A percentile compares a stretch with the other conserved stretches of the same genome.
These are phyloP conservation scores for Phyto melanocephala DNA, from an alignment of 2,888 invertebrate species.

Conservation along the genomic window DNA sequence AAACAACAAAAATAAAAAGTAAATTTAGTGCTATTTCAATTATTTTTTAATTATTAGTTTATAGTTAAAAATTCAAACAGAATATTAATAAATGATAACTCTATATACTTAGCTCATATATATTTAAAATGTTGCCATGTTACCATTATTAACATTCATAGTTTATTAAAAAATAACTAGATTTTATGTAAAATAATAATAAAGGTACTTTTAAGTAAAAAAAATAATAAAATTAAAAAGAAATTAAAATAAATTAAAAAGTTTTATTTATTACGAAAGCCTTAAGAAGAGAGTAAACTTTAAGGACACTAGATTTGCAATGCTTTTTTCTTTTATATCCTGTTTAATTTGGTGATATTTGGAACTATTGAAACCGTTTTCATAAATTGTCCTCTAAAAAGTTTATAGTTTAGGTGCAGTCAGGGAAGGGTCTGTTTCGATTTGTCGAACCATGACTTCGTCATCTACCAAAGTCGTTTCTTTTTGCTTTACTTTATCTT, in stretches of 20 bases:
- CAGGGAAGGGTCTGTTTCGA: no score
- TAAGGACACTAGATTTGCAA: no score
- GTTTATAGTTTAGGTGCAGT: no score
- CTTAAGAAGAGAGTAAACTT: no score
- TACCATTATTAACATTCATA: constrained; percentile 54
- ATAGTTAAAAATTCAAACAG: constrained; percentile 47
- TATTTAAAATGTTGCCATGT: constrained; percentile 60
- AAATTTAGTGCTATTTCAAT: constrained; percentile 53
- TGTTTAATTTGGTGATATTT: no score
- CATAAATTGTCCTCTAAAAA: no score
- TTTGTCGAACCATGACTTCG: no score
- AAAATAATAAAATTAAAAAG: constrained; percentile 43
- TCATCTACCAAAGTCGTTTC: no score
- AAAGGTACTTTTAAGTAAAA: constrained; percentile 42
- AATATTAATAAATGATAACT: constrained; percentile 30
- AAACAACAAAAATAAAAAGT: constrained; percentile 16
- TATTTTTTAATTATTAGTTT: constrained; percentile 48
- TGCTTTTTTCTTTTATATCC: no score
- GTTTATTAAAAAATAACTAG: constrained; percentile 50
- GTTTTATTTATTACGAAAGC: no score
- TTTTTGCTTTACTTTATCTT: no score
- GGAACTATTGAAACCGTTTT: no score
- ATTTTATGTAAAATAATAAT: constrained; percentile 49
- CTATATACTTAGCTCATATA: constrained; percentile 53
- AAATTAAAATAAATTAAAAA: not conserved